Conservation (phyloP, 2,888 invertebrate genomes). For the Nomada fucata region DNA sequence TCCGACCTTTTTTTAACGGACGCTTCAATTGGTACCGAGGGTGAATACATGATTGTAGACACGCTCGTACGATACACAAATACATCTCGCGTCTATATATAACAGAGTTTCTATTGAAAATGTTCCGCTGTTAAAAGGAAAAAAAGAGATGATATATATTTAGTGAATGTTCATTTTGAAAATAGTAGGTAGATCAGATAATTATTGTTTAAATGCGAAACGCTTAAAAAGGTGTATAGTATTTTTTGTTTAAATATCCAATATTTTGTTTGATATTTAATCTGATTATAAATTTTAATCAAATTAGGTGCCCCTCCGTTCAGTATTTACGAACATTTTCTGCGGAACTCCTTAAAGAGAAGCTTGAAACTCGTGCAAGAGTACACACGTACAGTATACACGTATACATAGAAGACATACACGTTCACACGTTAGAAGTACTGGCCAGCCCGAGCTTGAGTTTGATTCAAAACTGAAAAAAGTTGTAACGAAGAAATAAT, state of each 20-base stretch:
- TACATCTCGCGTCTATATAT: constrained; percentile 59
- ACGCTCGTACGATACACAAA: constrained; percentile 53
- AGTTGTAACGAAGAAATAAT: constrained; percentile 58
- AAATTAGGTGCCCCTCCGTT: constrained; percentile 10
- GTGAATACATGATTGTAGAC: constrained; percentile 64
- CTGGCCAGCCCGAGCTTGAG: constrained; percentile 78
- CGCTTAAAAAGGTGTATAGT: neutral
- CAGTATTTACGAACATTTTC: constrained; percentile 69
- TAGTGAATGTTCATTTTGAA: constrained; percentile 5
- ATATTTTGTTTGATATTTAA: constrained; percentile 29
- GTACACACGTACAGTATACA: constrained; percentile 45
- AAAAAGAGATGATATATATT: neutral
- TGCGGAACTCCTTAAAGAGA: constrained; percentile 60
- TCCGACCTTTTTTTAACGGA: neutral
- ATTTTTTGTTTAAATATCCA: constrained; percentile 16
- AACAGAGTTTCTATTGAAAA: constrained; percentile 63
- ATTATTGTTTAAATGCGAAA: constrained; percentile 11
- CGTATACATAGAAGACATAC: constrained; percentile 44
- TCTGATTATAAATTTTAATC: neutral
- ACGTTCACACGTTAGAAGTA: constrained; percentile 65
- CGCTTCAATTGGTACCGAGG: constrained; percentile 57
- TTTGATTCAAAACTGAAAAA: constrained; percentile 70
- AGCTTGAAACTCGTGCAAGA: constrained; percentile 39
- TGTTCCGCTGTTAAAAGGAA: constrained; percentile 52
- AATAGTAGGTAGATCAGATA: neutral